These are phyloP conservation scores for Plebejus melissa DNA, from an alignment of 2,888 invertebrate genomes.

Conservation along the genomic window DNA sequence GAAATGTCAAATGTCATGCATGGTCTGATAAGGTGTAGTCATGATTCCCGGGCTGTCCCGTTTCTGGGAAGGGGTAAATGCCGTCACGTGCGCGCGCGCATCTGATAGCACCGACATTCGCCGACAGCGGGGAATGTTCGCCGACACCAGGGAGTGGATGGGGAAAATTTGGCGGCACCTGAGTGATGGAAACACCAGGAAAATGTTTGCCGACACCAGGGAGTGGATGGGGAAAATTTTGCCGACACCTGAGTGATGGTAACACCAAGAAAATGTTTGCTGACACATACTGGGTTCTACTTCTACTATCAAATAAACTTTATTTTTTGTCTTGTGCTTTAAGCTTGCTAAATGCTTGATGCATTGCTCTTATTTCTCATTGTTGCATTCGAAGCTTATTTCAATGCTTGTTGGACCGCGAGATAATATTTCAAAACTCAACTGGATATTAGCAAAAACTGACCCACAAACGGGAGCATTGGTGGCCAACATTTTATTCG, in stretches of 20 bases:
- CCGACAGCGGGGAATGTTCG: slow-evolving; percentile 32
- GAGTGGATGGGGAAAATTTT: slow-evolving; percentile 4
- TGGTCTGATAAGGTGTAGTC: slow-evolving; percentile 29
- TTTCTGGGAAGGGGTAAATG: slow-evolving; percentile 48
- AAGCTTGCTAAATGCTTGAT: too few relatives aligned
- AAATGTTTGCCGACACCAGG: slow-evolving; percentile 29
- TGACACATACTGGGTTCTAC: too few relatives aligned
- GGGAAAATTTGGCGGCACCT: not conserved
- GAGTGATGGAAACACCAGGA: not conserved
- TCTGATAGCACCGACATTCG: slow-evolving; percentile 50
- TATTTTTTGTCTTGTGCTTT: too few relatives aligned
- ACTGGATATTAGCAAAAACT: slow-evolving; percentile 15
- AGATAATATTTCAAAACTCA: slow-evolving; percentile 27
- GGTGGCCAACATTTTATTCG: slow-evolving; percentile 17
- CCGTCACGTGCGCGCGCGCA: slow-evolving; percentile 65
- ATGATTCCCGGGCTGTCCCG: slow-evolving; percentile 36
- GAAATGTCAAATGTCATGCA: slow-evolving; percentile 32
- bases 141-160: slow-evolving; percentile 24
- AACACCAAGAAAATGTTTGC: too few relatives aligned
- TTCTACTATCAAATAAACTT: too few relatives aligned
- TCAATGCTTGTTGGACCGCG: not conserved
- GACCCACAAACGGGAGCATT: slow-evolving; percentile 11
- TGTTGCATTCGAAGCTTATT: not conserved
- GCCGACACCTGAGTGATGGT: not conserved
- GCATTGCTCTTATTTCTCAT: too few relatives aligned